Base-by-base conservation (phyloP, 2,888 invertebrate genomes). In the Mesochorus sp. region DNA sequence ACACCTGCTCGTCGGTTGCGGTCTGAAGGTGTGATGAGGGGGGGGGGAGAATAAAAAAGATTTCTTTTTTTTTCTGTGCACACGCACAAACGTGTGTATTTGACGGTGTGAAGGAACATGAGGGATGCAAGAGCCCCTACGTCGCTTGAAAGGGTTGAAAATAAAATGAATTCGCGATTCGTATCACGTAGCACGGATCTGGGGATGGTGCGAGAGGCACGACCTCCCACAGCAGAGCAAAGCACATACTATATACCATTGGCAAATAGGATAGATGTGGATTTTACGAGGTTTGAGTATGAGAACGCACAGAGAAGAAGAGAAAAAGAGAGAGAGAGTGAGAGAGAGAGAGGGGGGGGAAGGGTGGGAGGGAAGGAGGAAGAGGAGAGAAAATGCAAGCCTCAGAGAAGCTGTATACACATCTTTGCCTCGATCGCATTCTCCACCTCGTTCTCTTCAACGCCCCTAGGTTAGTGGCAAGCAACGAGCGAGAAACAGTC, bases 151-250 rank as follows among this genome's bases (percentile, higher is more conserved):
- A 85, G 85, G 88, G 86, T 86, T 86, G 86, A 82, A 86, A 87
- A 86, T 86, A 86, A 87, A 87, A 86, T 86, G 86, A 85, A 85
- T 88, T 84, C 77, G 76, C 81, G 81, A 88, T 86, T 86, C 86
- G 82, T 80, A 83, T 85, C 87, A 88, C 88, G 88, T 85, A 82
- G 84, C 75, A 68, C 47, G 81, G 81, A 80, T 71, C 79, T 74
- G 68, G n/a, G 80, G 78, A 80, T 81, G 82, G 81, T 79, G 75
- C 80, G 81, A 24, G 74, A 76, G 77, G 47, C 70, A 47, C 49
- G 37, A 71, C n/a, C 61, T 14, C 39, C 26, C 24, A 19, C n/a
- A 19, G 28, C 39, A 44, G 70, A 31, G 80, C 17, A 47, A 64
- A 76, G 71, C 57, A 70, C 47, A 68, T 21, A 68, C 31, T 34